Percentiles rank a stretch among this genome's conserved stretches.
Evolutionary conservation across 2,888 invertebrate species (phyloP).

Genomic region (Glaucopsyche alexis): DNA sequence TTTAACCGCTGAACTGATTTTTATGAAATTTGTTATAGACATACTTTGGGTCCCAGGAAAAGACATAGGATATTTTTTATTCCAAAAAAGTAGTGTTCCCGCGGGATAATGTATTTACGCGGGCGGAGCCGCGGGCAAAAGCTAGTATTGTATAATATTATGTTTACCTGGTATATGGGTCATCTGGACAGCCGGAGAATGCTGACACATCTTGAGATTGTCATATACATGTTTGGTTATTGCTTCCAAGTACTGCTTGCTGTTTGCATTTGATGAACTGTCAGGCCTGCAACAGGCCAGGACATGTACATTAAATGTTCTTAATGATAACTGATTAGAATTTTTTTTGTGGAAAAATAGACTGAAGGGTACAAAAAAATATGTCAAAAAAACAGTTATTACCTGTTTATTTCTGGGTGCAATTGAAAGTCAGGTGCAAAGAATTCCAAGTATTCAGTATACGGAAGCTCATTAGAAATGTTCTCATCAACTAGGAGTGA

Average conservation of each 20-base stretch:
- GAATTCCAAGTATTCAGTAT: constrained; percentile 97
- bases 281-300: constrained; percentile 28
- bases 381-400: constrained; percentile 26
- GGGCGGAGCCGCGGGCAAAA: too few species aligned
- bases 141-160: too few species aligned
- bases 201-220: constrained; percentile 94
- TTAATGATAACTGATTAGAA: background rate
- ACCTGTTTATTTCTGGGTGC: constrained; percentile 93
- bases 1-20: too few species aligned
- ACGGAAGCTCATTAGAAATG: constrained; percentile 96
- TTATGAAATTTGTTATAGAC: too few species aligned
- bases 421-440: constrained; percentile 98
- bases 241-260: constrained; percentile 95
- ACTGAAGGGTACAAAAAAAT: background rate
- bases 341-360: background rate
- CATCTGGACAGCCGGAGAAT: constrained; percentile 98
- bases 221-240: constrained; percentile 94
- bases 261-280: constrained; percentile 90
- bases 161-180: constrained; percentile 90
- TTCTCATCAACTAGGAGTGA: constrained; percentile 94
- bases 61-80: too few species aligned
- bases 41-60: too few species aligned
- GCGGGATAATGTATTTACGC: too few species aligned
- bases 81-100: too few species aligned
- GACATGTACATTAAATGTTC: background rate